Evolutionary conservation across 2,888 invertebrate species (phyloP).

Genomic region (Sceliomorpha sp.): DNA sequence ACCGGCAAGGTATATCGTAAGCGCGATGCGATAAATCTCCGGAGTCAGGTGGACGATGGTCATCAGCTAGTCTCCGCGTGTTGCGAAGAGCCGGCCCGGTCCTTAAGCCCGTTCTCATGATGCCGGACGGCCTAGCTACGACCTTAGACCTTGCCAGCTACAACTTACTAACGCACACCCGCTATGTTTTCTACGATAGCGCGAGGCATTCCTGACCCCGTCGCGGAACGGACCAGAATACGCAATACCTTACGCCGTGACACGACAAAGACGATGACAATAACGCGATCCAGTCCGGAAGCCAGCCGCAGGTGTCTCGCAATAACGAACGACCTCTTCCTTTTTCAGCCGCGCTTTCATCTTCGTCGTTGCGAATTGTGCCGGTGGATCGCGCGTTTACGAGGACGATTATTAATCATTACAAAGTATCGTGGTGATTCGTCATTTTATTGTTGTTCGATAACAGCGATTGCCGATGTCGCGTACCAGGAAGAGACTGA

Average conservation of each 20-base stretch:
- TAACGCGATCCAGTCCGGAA: slow-evolving; percentile 34
- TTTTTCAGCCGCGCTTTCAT: slow-evolving; percentile 7
- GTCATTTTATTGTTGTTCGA: not conserved
- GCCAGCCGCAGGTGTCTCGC: slow-evolving; percentile 38
- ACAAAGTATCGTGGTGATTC: slow-evolving; percentile 8
- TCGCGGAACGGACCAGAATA: slow-evolving; percentile 67
- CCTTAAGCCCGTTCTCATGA: slow-evolving; percentile 72
- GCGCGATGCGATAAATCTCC: slow-evolving; percentile 77
- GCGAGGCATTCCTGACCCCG: slow-evolving; percentile 66
- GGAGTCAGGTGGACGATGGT: slow-evolving; percentile 79
- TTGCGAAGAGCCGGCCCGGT: slow-evolving; percentile 62
- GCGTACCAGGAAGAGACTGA: no score
- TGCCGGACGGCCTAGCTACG: slow-evolving; percentile 72
- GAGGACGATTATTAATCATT: slow-evolving; percentile 27
- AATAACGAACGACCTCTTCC: slow-evolving; percentile 18
- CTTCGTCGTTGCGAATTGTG: slow-evolving; percentile 28
- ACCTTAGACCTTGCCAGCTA: slow-evolving; percentile 75
- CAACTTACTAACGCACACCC: slow-evolving; percentile 72
- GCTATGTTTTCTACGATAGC: slow-evolving; percentile 68
- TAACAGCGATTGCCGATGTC: no score
- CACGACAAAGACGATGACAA: slow-evolving; percentile 46
- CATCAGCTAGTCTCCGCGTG: slow-evolving; percentile 74
- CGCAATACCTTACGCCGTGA: slow-evolving; percentile 62
- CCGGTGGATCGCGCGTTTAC: slow-evolving; percentile 9
- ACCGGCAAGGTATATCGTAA: slow-evolving; percentile 63